Evolutionary conservation across 2,888 invertebrate genomes (phyloP).

Genomic region (Megalurothrips usitatus): DNA sequence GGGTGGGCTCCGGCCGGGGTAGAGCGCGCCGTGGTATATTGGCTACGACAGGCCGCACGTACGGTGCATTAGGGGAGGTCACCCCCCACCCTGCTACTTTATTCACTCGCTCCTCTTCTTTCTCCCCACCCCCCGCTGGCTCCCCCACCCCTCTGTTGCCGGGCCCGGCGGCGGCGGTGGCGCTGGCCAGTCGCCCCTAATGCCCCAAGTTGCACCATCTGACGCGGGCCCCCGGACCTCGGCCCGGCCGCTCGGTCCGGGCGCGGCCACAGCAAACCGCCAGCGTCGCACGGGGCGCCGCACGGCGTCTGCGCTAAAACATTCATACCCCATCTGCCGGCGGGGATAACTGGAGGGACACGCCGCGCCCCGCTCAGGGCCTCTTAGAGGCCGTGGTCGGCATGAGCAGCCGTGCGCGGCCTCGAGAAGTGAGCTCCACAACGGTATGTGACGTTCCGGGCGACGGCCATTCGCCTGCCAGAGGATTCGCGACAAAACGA

Average conservation of each 20-base stretch:
- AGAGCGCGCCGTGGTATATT: not conserved
- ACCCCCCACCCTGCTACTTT: conserved; percentile 20
- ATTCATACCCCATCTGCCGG: conserved; percentile 5
- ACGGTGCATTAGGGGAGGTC: conserved; percentile 19
- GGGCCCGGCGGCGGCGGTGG: not conserved
- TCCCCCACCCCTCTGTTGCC: not conserved
- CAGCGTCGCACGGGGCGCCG: not conserved
- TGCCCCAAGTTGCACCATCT: conserved; percentile 18
- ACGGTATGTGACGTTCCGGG: too few relatives aligned
- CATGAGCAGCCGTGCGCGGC: not conserved
- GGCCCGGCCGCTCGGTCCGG: not conserved
- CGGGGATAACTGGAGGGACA: not conserved
- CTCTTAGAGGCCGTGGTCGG: not conserved
- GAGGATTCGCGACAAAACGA: too few relatives aligned
- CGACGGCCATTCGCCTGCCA: too few relatives aligned
- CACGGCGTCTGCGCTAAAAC: not conserved
- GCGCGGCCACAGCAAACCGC: not conserved
- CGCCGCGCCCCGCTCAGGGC: not conserved
- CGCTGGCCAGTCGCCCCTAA: conserved; percentile 8
- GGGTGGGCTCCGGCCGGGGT: not conserved
- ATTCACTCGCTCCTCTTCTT: not conserved
- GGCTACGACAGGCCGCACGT: conserved; percentile 11
- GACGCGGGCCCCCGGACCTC: not conserved
- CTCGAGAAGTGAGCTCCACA: too few relatives aligned
- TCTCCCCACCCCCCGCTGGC: not conserved